phyloP scores from a whole-genome alignment of 2,797 vertebrate species.

The Mus spretus region DNA sequence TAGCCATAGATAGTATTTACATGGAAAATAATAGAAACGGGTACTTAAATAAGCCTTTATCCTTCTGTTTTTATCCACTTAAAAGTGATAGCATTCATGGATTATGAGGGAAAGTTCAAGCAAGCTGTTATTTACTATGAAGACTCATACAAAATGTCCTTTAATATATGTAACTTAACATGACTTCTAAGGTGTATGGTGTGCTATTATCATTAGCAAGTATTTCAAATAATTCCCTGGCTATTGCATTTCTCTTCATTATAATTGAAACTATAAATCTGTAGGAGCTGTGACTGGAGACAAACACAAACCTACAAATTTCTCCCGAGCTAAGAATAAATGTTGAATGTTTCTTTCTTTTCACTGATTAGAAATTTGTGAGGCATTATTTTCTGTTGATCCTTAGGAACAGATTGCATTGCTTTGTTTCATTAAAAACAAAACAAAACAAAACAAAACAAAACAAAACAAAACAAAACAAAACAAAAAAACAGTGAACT shows the following conservation, averaged over 20 bases:
- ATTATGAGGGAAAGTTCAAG: neutral
- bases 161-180: neutral
- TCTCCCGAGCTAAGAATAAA: neutral
- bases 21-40: neutral
- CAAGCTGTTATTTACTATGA: constrained; percentile 22
- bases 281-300: neutral
- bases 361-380: neutral
- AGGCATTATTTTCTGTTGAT: neutral
- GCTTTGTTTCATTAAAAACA: neutral
- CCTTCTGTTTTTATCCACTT: constrained; percentile 15
- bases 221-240: constrained; percentile 8
- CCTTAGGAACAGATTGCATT: neutral
- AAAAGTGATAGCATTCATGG: neutral
- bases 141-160: neutral
- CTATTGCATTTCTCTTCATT: constrained; percentile 40
- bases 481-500: neutral
- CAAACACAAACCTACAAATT: neutral
- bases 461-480: neutral
- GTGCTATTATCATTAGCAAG: neutral
- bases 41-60: neutral
- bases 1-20: neutral
- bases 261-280: neutral
- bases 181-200: neutral
- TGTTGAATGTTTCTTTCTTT: neutral
- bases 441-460: neutral